These are phyloP conservation scores for Tupaia tana DNA, from an alignment of 2,113 vertebrate genomes.

Conservation along the genomic window DNA sequence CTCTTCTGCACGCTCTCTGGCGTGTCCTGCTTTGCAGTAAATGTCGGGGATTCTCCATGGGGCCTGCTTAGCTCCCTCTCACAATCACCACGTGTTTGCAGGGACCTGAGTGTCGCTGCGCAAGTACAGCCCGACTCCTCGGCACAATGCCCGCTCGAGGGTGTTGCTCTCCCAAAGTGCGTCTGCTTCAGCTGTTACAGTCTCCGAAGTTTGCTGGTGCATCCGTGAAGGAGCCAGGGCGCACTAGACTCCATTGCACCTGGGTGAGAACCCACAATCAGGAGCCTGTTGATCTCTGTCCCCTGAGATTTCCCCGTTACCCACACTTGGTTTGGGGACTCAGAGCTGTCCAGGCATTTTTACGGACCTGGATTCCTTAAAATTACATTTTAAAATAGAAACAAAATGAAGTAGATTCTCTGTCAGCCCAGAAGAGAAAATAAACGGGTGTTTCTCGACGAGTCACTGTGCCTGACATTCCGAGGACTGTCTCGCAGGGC, in stretches of 20 bases:
- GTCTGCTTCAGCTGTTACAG: not conserved
- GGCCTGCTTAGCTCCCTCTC: not conserved
- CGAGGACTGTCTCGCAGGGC: not conserved
- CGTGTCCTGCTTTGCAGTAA: not conserved
- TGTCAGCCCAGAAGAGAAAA: not conserved
- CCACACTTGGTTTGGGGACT: not conserved
- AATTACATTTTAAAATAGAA: constrained; percentile 29
- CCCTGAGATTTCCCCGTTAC: not conserved
- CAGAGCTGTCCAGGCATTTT: not conserved
- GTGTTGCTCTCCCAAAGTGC: not conserved
- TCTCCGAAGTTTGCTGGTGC: not conserved
- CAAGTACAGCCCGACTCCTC: not conserved
- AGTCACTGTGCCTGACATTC: not conserved
- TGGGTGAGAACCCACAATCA: not conserved
- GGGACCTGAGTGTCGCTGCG: not conserved
- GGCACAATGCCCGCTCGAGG: not conserved
- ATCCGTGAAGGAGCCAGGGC: not conserved
- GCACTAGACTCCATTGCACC: constrained; percentile 41
- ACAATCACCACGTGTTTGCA: not conserved
- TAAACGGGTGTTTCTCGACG: not conserved
- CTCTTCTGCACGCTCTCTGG: not conserved
- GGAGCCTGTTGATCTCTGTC: not conserved
- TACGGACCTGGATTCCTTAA: constrained; percentile 1
- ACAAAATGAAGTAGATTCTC: constrained; percentile 22
- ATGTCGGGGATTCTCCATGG: not conserved